Percentiles rank a stretch among this genome's conserved stretches.
Conservation (phyloP, 2,888 invertebrate genomes). For the Spodoptera littoralis region DNA sequence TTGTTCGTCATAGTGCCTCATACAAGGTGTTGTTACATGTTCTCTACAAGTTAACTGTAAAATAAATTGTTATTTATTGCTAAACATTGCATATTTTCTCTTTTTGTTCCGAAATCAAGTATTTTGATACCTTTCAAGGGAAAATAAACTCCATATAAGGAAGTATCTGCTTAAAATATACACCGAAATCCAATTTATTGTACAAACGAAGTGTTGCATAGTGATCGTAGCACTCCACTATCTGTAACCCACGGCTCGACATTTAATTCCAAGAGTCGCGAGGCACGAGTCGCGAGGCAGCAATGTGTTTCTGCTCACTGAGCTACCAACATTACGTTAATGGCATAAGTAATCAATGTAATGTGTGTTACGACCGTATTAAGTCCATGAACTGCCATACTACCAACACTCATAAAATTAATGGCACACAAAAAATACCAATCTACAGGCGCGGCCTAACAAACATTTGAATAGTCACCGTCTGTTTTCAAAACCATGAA, state of each 20-base stretch:
- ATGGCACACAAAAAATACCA: constrained; percentile 31
- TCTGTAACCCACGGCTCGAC: constrained; percentile 22
- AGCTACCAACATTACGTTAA: constrained; percentile 42
- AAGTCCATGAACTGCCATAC: not conserved
- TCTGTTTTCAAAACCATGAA: constrained; percentile 50
- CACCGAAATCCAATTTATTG: not conserved
- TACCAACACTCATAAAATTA: constrained; percentile 29
- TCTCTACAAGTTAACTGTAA: too few relatives aligned
- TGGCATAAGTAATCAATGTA: constrained; percentile 45
- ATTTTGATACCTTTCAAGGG: too few relatives aligned
- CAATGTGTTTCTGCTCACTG: constrained; percentile 44
- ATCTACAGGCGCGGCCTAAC: constrained; percentile 20
- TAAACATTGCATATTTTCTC: too few relatives aligned
- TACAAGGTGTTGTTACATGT: too few relatives aligned
- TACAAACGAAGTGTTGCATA: constrained; percentile 11
- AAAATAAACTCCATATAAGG: too few relatives aligned
- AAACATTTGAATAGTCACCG: constrained; percentile 39
- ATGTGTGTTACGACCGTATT: constrained; percentile 24
- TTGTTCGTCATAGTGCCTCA: too few relatives aligned
- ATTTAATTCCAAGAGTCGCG: constrained; percentile 42
- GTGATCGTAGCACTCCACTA: constrained; percentile 4
- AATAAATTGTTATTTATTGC: too few relatives aligned
- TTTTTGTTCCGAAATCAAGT: too few relatives aligned
- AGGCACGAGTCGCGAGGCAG: not conserved
- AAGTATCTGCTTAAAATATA: too few relatives aligned